Conservation (phyloP, 2,888 invertebrate genomes). For the Hirtodrosophila histrioides region DNA sequence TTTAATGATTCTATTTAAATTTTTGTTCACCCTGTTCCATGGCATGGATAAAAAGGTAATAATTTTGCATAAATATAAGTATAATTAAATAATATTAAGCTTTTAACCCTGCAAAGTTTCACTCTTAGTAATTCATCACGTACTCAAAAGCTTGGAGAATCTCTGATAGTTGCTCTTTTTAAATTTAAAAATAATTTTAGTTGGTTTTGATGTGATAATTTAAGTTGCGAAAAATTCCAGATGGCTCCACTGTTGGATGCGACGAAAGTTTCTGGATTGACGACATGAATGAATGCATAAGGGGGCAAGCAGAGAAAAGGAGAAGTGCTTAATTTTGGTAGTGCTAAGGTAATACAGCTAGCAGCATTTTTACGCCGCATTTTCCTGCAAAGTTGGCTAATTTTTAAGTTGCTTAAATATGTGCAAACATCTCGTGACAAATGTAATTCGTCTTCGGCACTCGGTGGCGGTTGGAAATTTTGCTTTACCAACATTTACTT, state of each 20-base stretch:
- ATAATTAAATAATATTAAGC: too few relatives aligned
- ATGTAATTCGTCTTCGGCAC: constrained; percentile 62
- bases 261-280: constrained; percentile 53
- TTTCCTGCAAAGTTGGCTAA: constrained; percentile 58
- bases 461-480: constrained; percentile 11
- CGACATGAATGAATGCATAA: constrained; percentile 44
- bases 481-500: constrained; percentile 1
- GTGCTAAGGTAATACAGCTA: constrained; percentile 32
- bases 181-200: too few relatives aligned
- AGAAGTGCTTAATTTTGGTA: constrained; percentile 9
- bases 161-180: too few relatives aligned
- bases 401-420: constrained; percentile 69
- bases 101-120: too few relatives aligned
- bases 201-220: too few relatives aligned
- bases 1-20: too few relatives aligned
- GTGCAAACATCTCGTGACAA: constrained; percentile 65
- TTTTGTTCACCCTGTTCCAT: too few relatives aligned
- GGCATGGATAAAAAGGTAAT: too few relatives aligned
- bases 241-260: neutral
- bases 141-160: too few relatives aligned
- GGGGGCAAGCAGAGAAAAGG: neutral
- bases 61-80: too few relatives aligned
- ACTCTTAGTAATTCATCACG: too few relatives aligned
- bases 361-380: constrained; percentile 53
- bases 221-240: too few relatives aligned